Evolutionary conservation across 2,888 invertebrate genomes (phyloP).

Genomic region (Drosophila basisetae): DNA sequence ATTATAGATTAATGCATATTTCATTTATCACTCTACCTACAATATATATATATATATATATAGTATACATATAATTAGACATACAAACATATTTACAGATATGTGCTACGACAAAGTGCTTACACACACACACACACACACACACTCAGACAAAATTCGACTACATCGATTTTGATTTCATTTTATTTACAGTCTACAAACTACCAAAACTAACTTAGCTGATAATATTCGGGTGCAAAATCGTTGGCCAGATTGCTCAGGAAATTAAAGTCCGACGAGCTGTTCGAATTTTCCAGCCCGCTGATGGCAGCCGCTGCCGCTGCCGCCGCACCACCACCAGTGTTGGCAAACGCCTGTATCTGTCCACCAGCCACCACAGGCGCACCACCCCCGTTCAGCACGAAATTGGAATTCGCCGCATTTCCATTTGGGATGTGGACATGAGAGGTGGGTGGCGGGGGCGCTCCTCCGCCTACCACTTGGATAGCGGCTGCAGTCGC

Average conservation of each 20-base stretch:
- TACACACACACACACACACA: constrained; percentile 19
- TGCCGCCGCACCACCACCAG: constrained; percentile 60
- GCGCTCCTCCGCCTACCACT: constrained; percentile 54
- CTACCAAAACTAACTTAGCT: constrained; percentile 85
- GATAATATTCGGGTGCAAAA: constrained; percentile 96
- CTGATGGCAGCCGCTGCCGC: constrained; percentile 86
- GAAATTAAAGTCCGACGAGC: constrained; percentile 97
- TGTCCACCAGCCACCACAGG: constrained; percentile 42
- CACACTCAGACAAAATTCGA: constrained; percentile 39
- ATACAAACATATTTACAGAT: constrained; percentile 57
- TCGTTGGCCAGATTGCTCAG: constrained; percentile 96
- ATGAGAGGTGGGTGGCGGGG: constrained; percentile 83
- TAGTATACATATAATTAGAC: constrained; percentile 13
- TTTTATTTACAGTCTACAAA: constrained; percentile 47
- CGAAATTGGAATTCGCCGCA: constrained; percentile 58
- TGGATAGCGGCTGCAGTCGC: constrained; percentile 45
- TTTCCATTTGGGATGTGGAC: constrained; percentile 60
- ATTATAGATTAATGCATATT: constrained; percentile 26
- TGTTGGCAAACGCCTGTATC: constrained; percentile 64
- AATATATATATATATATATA: constrained; percentile 14
- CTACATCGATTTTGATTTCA: constrained; percentile 42
- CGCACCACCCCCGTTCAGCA: constrained; percentile 48
- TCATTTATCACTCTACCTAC: constrained; percentile 38
- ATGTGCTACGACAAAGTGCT: constrained; percentile 48
- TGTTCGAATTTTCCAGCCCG: constrained; percentile 93